Evolutionary conservation across 2,113 vertebrate species (phyloP).

Genomic region (Sander vitreus): DNA sequence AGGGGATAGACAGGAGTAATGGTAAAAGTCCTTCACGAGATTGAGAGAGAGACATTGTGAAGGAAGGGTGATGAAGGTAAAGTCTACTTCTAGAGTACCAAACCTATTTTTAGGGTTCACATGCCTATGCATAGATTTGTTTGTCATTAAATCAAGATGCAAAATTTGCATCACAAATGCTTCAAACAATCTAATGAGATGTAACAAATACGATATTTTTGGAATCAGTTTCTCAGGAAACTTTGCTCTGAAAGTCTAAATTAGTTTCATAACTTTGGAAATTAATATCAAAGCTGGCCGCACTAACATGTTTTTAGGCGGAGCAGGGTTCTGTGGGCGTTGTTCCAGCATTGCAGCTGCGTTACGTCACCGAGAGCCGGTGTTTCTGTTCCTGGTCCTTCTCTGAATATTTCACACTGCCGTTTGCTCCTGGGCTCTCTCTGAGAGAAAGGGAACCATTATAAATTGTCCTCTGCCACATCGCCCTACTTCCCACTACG

Average conservation of each 20-base stretch:
- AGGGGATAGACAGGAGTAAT: constrained; percentile 22
- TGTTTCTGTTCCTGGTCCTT: constrained; percentile 68
- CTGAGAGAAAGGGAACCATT: constrained; percentile 62
- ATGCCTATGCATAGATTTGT: constrained; percentile 31
- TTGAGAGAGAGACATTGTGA: background rate
- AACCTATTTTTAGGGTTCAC: constrained; percentile 7
- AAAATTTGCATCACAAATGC: constrained; percentile 62
- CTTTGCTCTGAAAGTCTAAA: constrained; percentile 22
- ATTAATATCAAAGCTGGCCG: constrained; percentile 53
- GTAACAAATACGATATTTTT: too few relatives aligned
- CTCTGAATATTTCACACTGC: constrained; percentile 79
- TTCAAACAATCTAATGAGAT: constrained; percentile 61
- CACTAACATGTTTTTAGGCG: constrained; percentile 30
- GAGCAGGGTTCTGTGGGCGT: constrained; percentile 50
- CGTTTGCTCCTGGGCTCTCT: constrained; percentile 59
- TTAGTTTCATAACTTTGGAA: constrained; percentile 51
- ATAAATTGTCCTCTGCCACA: constrained; percentile 68
- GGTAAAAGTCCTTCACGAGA: constrained; percentile 25
- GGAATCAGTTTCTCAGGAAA: constrained; percentile 45
- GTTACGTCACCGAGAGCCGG: constrained; percentile 70
- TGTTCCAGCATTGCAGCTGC: constrained; percentile 70
- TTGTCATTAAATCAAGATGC: constrained; percentile 46
- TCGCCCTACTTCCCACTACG: constrained; percentile 52
- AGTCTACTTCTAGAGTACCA: background rate
- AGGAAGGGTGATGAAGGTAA: background rate